Percentiles rank a stretch among this genome's conserved stretches.
phyloP scores from a whole-genome alignment of 2,113 vertebrate genomes.

The Hydropotes inermis region DNA sequence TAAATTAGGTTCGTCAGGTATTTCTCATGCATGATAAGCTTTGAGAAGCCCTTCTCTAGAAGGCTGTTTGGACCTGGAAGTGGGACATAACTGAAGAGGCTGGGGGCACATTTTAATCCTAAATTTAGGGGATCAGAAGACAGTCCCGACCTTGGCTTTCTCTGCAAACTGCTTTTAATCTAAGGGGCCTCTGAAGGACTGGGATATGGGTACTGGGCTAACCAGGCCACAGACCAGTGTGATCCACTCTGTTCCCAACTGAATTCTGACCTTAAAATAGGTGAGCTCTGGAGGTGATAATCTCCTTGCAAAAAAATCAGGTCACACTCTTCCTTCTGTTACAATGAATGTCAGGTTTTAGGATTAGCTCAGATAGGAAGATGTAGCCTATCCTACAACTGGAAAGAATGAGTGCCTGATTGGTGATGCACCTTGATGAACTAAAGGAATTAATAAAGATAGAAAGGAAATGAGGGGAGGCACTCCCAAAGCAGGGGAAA shows the following conservation, averaged over 20 bases:
- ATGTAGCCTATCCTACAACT: neutral
- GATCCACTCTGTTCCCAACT: neutral
- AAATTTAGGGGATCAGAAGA: neutral
- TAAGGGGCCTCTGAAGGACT: neutral
- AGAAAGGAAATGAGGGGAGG: neutral
- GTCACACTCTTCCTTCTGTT: neutral
- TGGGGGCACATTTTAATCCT: neutral
- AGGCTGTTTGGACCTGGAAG: neutral
- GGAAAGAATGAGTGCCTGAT: neutral
- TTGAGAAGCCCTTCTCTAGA: neutral
- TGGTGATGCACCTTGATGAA: neutral
- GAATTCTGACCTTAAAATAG: neutral
- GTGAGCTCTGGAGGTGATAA: neutral
- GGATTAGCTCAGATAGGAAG: neutral
- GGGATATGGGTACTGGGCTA: neutral
- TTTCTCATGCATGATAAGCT: neutral
- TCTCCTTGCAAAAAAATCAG: neutral
- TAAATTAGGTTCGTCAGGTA: neutral
- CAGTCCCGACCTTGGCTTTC: neutral
- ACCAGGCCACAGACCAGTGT: too few relatives aligned
- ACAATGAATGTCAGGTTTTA: neutral
- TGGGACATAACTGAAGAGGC: neutral
- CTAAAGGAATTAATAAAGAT: neutral
- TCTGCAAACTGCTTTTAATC: neutral
- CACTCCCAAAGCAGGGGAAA: neutral